Conservation (phyloP, 2,113 vertebrate species). For the Cyrtonyx montezumae region DNA sequence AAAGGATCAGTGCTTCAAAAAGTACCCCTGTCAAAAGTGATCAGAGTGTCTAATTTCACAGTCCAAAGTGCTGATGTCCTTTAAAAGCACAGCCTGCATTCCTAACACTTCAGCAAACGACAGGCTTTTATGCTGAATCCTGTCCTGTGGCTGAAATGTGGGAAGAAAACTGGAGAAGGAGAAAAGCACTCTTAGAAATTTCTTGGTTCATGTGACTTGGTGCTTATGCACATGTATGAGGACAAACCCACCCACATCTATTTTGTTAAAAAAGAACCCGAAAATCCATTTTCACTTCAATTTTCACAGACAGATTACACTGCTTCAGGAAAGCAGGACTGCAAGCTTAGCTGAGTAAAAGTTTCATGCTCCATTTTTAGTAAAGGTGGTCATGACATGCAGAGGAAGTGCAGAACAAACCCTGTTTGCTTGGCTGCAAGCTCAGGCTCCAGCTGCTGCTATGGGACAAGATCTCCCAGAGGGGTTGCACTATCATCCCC, state of each 20-base stretch:
- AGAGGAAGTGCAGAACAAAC: neutral
- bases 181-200: neutral
- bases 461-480: neutral
- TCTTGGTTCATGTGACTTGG: neutral
- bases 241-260: neutral
- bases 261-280: neutral
- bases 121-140: neutral
- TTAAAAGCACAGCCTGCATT: neutral
- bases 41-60: neutral
- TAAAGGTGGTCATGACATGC: neutral
- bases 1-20: neutral
- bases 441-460: neutral
- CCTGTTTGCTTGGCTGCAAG: neutral
- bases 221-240: accelerated
- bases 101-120: accelerated
- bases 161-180: neutral
- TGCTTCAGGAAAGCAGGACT: neutral
- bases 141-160: neutral
- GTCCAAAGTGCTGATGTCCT: neutral
- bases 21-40: neutral
- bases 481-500: constrained; percentile 1
- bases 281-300: neutral
- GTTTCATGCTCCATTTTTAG: neutral
- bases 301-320: neutral
- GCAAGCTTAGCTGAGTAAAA: neutral